phyloP scores from a whole-genome alignment of 1,140 invertebrate genomes.

The Drosophila setifemur region DNA sequence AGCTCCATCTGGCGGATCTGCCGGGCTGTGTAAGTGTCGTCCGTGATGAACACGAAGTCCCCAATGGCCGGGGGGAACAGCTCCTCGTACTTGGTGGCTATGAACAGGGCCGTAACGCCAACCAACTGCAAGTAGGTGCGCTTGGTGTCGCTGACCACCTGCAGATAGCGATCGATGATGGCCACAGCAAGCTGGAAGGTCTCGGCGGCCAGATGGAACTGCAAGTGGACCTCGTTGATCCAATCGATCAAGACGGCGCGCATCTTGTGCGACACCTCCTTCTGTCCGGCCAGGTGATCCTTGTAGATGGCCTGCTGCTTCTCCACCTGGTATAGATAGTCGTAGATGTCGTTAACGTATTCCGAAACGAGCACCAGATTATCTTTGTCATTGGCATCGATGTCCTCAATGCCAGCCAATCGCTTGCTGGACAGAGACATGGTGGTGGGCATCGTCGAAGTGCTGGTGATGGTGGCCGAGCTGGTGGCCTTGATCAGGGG shows the following conservation, averaged over 20 bases:
- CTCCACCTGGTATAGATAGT: slow-evolving; percentile 89
- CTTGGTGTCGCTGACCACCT: slow-evolving; percentile 85
- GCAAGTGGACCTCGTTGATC: slow-evolving; percentile 95
- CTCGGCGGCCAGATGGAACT: slow-evolving; percentile 94
- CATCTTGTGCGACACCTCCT: slow-evolving; percentile 89
- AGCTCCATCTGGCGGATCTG: slow-evolving; percentile 94
- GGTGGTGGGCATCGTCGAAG: not conserved
- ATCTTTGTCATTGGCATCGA: slow-evolving; percentile 88
- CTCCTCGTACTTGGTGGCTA: slow-evolving; percentile 98
- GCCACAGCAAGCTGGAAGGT: slow-evolving; percentile 95
- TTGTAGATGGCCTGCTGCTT: slow-evolving; percentile 84
- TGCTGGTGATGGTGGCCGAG: not conserved
- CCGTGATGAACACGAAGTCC: slow-evolving; percentile 97
- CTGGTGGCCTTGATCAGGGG: not conserved
- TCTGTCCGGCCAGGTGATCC: slow-evolving; percentile 86
- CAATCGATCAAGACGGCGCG: slow-evolving; percentile 95
- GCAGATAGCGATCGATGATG: slow-evolving; percentile 95
- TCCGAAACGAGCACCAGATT: slow-evolving; percentile 91
- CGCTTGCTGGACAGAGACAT: slow-evolving; percentile 47
- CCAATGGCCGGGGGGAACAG: slow-evolving; percentile 93
- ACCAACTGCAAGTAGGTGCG: slow-evolving; percentile 92
- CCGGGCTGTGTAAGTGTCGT: slow-evolving; percentile 91
- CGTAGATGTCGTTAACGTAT: slow-evolving; percentile 92
- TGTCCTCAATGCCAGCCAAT: slow-evolving; percentile 84
- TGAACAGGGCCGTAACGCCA: slow-evolving; percentile 94